Conservation (phyloP, 2,113 vertebrate species). For the Pteropus alecto region DNA sequence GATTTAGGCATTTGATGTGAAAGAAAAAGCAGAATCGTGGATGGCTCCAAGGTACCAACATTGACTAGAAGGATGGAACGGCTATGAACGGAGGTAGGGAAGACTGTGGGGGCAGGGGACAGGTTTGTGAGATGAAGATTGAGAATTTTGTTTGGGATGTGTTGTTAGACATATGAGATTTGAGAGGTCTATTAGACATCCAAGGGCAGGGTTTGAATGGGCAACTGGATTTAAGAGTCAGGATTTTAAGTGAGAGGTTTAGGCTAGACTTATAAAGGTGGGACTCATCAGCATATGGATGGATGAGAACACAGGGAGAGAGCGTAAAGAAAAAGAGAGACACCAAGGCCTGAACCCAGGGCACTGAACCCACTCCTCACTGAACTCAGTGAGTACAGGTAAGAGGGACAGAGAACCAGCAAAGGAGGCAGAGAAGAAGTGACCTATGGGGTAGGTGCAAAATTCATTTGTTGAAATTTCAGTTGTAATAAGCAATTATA, state of each 20-base stretch:
- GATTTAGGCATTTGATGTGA: background rate
- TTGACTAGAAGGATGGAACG: background rate
- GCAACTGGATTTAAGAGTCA: background rate
- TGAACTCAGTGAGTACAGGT: background rate
- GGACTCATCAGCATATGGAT: background rate
- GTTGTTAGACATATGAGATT: background rate
- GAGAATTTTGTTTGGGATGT: background rate
- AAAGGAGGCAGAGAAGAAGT: background rate
- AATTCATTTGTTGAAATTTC: background rate
- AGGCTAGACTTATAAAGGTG: background rate
- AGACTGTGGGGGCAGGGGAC: background rate
- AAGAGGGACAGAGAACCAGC: background rate
- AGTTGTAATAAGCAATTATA: background rate
- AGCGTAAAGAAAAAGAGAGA: background rate
- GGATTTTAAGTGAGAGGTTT: too few species aligned
- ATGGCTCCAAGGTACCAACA: background rate
- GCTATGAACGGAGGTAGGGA: background rate
- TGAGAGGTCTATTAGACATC: background rate
- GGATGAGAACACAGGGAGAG: background rate
- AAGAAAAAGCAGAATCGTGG: background rate
- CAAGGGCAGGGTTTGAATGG: background rate
- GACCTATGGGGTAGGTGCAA: background rate
- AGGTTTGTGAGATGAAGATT: background rate
- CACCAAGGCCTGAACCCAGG: background rate
- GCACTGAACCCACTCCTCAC: too few species aligned